phyloP scores from a whole-genome alignment of 1,140 invertebrate genomes.

The Macrosteles quadrilineatus region DNA sequence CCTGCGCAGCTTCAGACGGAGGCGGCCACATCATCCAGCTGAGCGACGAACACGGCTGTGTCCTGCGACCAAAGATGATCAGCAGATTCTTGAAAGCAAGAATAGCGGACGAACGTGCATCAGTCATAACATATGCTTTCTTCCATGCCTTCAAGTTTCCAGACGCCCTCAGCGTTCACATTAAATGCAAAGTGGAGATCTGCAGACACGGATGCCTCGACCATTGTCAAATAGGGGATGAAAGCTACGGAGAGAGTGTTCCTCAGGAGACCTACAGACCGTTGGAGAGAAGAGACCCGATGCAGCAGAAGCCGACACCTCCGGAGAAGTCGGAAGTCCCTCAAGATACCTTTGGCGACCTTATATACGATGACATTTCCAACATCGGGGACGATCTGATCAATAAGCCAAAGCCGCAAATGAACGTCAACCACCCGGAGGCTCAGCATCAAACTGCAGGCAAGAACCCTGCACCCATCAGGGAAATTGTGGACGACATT shows the following conservation, averaged over 20 bases:
- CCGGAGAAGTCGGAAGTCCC: constrained; percentile 38
- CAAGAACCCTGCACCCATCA: constrained; percentile 45
- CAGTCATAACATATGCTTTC: constrained; percentile 92
- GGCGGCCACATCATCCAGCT: constrained; percentile 85
- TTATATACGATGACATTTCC: constrained; percentile 44
- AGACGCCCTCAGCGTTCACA: constrained; percentile 89
- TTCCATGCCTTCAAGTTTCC: constrained; percentile 97
- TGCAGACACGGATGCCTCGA: constrained; percentile 89
- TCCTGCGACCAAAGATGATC: constrained; percentile 91
- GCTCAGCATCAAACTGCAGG: constrained; percentile 46
- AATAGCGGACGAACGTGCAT: constrained; percentile 82
- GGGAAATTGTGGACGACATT: constrained; percentile 57
- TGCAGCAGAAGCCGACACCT: constrained; percentile 18
- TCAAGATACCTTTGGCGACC: constrained; percentile 37
- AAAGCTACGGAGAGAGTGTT: constrained; percentile 16
- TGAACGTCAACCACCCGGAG: constrained; percentile 54
- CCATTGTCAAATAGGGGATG: constrained; percentile 68
- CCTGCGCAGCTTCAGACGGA: constrained; percentile 90
- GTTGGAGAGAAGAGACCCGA: constrained; percentile 60
- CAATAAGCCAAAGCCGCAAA: constrained; percentile 33
- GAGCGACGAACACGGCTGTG: constrained; percentile 92
- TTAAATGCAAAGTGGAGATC: constrained; percentile 91
- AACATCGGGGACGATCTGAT: constrained; percentile 37
- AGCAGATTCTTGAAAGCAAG: constrained; percentile 86
- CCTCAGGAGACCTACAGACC: constrained; percentile 49